Percentiles rank a stretch among this genome's conserved stretches.
Conservation (phyloP, 1,140 invertebrate species). For the Metaphire vulgaris region DNA sequence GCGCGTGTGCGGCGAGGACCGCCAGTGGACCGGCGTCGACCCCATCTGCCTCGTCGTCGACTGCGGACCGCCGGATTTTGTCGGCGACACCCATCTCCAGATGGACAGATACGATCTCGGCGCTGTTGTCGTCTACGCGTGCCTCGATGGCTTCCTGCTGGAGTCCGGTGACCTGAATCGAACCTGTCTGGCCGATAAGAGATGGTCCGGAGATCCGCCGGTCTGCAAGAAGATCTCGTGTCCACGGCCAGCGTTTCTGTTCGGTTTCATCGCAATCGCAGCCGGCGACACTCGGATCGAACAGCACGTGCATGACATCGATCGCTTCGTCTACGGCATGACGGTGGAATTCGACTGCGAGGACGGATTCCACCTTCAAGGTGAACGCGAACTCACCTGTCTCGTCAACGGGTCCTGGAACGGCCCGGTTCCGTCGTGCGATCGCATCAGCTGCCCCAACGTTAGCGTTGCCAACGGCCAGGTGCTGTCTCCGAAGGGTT, state of each 20-base stretch:
- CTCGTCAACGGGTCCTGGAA: constrained; percentile 13
- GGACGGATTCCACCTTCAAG: constrained; percentile 33
- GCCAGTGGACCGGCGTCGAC: constrained; percentile 35
- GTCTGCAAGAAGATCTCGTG: background rate
- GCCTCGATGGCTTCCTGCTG: background rate
- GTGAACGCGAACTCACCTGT: constrained; percentile 17
- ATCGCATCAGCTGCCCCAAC: constrained; percentile 30
- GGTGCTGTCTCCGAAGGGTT: constrained; percentile 4
- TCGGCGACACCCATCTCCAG: background rate
- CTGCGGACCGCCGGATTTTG: constrained; percentile 7
- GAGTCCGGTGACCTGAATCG: background rate
- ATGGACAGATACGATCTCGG: background rate
- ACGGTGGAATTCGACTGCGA: constrained; percentile 27
- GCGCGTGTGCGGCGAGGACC: constrained; percentile 38
- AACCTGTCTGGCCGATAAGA: background rate
- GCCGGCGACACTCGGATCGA: background rate
- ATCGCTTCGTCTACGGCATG: constrained; percentile 4
- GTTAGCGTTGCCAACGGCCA: background rate
- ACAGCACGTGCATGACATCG: background rate
- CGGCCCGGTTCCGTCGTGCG: constrained; percentile 15
- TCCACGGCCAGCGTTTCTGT: background rate
- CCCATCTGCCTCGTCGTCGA: constrained; percentile 1
- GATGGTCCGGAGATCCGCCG: constrained; percentile 5
- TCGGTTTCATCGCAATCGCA: background rate
- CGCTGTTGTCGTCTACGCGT: background rate